These are phyloP conservation scores for Saguinus midas DNA, from an alignment of 2,113 vertebrate species.

Conservation along the genomic window DNA sequence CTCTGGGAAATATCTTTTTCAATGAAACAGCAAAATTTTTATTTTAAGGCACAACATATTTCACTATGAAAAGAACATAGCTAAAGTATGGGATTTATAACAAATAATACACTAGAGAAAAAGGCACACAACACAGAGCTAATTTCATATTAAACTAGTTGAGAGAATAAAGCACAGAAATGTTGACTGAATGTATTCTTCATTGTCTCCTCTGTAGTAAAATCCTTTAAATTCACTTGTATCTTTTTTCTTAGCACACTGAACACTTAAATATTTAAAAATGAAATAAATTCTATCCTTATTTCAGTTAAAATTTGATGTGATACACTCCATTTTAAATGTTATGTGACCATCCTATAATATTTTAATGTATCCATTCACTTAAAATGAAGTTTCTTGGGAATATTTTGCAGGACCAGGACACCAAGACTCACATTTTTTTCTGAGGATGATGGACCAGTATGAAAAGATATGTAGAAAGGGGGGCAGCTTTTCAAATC, in stretches of 20 bases:
- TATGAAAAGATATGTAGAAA: neutral
- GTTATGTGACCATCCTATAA: neutral
- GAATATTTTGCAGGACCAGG: neutral
- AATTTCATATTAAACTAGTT: neutral
- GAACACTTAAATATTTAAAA: neutral
- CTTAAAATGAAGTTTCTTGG: neutral
- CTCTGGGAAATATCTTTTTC: neutral
- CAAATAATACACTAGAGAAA: neutral
- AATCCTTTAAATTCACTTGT: neutral
- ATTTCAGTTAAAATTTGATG: neutral
- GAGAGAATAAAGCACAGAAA: neutral
- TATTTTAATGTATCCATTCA: neutral
- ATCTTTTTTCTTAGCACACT: neutral
- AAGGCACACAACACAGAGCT: neutral
- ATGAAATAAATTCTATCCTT: conserved; percentile 11
- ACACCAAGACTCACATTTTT: neutral
- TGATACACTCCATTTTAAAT: neutral
- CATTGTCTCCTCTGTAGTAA: neutral
- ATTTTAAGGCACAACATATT: neutral
- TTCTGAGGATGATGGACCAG: neutral
- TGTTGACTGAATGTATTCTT: neutral
- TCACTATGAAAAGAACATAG: neutral
- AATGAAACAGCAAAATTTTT: conserved; percentile 28
- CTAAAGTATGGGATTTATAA: neutral
- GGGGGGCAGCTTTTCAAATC: neutral